Evolutionary conservation across 2,113 vertebrate genomes (phyloP), one percentile per base, ranked within the genome.

Genomic region (Dendropsophus ebraccatus): DNA sequence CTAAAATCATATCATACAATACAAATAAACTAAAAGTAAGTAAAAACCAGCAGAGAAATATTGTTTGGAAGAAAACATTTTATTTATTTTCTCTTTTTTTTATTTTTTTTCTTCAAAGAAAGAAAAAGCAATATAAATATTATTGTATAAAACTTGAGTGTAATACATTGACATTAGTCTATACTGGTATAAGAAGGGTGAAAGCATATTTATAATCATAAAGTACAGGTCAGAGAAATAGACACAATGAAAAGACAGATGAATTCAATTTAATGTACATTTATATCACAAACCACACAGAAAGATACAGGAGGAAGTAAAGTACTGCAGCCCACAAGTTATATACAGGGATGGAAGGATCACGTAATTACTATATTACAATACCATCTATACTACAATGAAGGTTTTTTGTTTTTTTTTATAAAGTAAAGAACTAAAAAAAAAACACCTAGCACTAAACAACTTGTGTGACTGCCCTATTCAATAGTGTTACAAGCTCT

Each of bases 111-210:
- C 95, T 95, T 45, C 94, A 86, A 73, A 97, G 94, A 93, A 94
- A 98, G 96, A 96, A 77, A 98, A 96, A 97, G 97, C 96, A 96
- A 99, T 99, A 99, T 99, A 99, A 99, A 99, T 99, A 99, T 98
- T 97, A 99, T 97, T 97, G 97, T 98, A 97, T 95, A 98, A 99
- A 99, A 99, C 96, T 96, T 96, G 94, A 93, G 93, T 95, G 95
- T 96, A 96, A 96, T 96, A 97, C 94, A 93, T 93, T 82, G 93
- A 94, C 92, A 16, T 92, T 88, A 93, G 92, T 92, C 94, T 96
- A 97, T 95, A 95, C 91, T 92, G 95, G 94, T 95, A 97, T 96
- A 96, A 96, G 91, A 95, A 96, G 94, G 95, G 95, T 96, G 96
- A 96, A 94, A 95, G 94, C 93, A 96, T 95, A 96, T 97, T 95